These are phyloP conservation scores for Xiphydria camelus DNA, from an alignment of 2,888 invertebrate species.

Conservation along the genomic window DNA sequence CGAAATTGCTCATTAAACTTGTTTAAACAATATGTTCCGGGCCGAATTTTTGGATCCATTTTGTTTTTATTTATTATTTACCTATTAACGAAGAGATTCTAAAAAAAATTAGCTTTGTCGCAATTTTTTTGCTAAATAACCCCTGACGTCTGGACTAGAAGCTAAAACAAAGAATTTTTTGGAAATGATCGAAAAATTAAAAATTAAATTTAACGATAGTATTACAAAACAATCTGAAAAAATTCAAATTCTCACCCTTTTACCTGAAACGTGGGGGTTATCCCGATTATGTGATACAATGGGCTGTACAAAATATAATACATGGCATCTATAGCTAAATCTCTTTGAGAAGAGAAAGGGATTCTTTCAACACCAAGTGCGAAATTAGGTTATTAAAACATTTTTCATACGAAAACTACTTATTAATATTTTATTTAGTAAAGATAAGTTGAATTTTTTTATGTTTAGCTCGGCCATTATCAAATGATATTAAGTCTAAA, in stretches of 20 bases:
- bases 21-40: no score
- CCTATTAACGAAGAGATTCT: no score
- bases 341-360: constrained; percentile 7
- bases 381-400: constrained; percentile 9
- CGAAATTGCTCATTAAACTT: no score
- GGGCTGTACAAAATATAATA: constrained; percentile 8
- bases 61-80: no score
- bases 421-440: no score
- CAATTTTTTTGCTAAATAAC: no score
- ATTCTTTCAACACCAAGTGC: constrained; percentile 11
- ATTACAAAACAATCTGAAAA: constrained; percentile 5
- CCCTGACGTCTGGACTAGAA: no score
- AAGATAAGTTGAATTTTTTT: constrained; percentile 3
- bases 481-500: constrained; percentile 7
- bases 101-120: no score
- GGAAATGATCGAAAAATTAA: constrained; percentile 10
- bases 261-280: constrained; percentile 7
- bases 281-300: constrained; percentile 1
- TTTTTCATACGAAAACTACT: background rate
- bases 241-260: constrained; percentile 9
- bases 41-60: no score
- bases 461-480: constrained; percentile 5
- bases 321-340: constrained; percentile 6
- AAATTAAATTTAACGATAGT: constrained; percentile 3
- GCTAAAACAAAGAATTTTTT: constrained; percentile 9